Evolutionary conservation across 2,888 invertebrate species (phyloP), one percentile per base, ranked within the genome.

Genomic region (Sceliomorpha sp.): DNA sequence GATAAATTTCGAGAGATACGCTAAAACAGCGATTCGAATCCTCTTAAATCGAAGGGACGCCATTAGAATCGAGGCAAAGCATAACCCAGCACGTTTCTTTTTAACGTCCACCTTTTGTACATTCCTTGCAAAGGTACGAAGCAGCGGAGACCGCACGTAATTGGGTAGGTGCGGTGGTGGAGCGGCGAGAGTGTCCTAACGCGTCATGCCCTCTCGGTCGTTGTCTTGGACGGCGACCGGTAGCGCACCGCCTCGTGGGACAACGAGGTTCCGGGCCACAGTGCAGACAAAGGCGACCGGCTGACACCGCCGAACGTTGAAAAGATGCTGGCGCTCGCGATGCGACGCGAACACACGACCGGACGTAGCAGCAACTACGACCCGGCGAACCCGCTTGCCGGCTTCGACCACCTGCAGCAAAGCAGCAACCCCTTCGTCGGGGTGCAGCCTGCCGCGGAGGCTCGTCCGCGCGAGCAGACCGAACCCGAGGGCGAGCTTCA

Each of bases 311-410:
- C 76, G 74, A 78, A 76, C 77, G 67, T 80, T 78, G 79, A 84
- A 85, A 86, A 86, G 83, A 86, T 86, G 86, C 86, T 86, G 86
- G 86, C 86, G 79, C 86, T 86, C 82, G 86, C 86, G 79, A 86
- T 86, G 86, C 85, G 86, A 83, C 86, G 86, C 82, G 86, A 86
- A 86, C 86, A 86, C 77, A 84, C 85, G 79, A 84, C 85, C 77
- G 85, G 86, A 81, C 86, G 86, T 76, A 74, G 75, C 51, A 73
- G 72, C 29, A 84, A 84, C 81, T 86, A 86, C 81, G 86, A 86
- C 74, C 84, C 85, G 72, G 73, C 83, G 63, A 84, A 83, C 75
- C 79, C 85, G 53, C 80, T 84, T 62, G 81, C 81, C 73, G 82
- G 88, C 77, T 87, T 85, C 82, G 89, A 89, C 78, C 88, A 88